Base-by-base conservation (phyloP, 2,888 invertebrate genomes). In the Idaea biselata region DNA sequence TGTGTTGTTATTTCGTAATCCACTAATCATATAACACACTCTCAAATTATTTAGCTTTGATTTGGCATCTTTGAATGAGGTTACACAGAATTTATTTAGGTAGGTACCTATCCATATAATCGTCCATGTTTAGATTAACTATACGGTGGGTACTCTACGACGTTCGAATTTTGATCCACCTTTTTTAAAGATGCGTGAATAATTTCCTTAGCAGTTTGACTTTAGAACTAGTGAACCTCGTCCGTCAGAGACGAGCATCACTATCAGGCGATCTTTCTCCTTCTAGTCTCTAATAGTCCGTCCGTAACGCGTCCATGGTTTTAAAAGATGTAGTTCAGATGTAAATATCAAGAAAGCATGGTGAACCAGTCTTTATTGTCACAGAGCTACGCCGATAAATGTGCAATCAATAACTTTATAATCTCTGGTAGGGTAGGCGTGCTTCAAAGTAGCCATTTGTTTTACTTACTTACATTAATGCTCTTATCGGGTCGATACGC, bases 391-490 rank as follows among this genome's bases (percentile, higher is more conserved):
- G 11, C 44, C 44, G 44, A 44, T 44, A 44, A 25, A 44, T 25
- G 55, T 75, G 72, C 77, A 76, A 87, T 83, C 84, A 84, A 84
- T 86, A 81, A 83, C 76, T 78, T 57, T 77, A 79, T 80, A 82
- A 82, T 80, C 80, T 76, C 76, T 77, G 79, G 77, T 70, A 70
- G 77, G 61, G 84, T 79, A 74, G 86, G 86, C 78, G 84, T 75
- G 64, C 74, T 78, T 78, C 78, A 82, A 78, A 69, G 73, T 71
- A 74, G 78, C 78, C 86, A 87, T 88, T 88, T 88, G 87, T 88
- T 87, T 86, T 83, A 87, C 86, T 87, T 88, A 85, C 79, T 78
- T 25, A 25, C 25, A 25, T 78, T 82, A 84, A 87, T 83, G 77
- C 83, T 79, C 82, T 85, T 84, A 84, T 76, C 75, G 73, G 44